phyloP scores from a whole-genome alignment of 92 coral and sea anemone genomes.

The Bergia puertoricense region DNA sequence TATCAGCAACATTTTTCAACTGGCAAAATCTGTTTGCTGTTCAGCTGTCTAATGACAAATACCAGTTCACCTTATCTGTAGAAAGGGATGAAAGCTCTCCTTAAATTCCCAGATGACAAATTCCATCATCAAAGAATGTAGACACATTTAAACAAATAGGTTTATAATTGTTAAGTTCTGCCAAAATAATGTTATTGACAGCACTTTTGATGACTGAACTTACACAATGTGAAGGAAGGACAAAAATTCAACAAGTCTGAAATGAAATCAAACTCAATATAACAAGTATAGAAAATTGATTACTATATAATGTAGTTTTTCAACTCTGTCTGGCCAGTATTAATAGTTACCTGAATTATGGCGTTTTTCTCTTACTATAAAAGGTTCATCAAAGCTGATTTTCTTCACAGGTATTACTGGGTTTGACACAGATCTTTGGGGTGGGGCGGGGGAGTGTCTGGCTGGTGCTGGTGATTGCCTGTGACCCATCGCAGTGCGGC shows the following conservation, averaged over 20 bases:
- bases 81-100: no score
- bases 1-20: no score
- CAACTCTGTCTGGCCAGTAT: not conserved
- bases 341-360: conserved; percentile 34
- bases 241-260: not conserved
- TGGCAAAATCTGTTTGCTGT: not conserved
- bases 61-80: not conserved
- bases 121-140: no score
- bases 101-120: no score
- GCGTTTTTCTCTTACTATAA: conserved; percentile 12
- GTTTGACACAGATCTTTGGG: conserved; percentile 32
- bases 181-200: no score
- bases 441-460: conserved; percentile 29
- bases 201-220: no score
- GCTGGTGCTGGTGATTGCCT: not conserved
- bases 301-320: not conserved
- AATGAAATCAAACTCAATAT: not conserved
- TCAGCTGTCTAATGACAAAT: not conserved
- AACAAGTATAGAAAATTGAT: not conserved
- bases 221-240: not conserved
- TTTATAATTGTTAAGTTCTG: no score
- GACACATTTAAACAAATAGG: no score
- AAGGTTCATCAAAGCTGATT: conserved; percentile 16
- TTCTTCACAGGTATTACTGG: conserved; percentile 28
- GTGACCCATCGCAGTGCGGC: not conserved